Conservation (phyloP, 2,113 vertebrate species). For the Nansenia antarctica region DNA sequence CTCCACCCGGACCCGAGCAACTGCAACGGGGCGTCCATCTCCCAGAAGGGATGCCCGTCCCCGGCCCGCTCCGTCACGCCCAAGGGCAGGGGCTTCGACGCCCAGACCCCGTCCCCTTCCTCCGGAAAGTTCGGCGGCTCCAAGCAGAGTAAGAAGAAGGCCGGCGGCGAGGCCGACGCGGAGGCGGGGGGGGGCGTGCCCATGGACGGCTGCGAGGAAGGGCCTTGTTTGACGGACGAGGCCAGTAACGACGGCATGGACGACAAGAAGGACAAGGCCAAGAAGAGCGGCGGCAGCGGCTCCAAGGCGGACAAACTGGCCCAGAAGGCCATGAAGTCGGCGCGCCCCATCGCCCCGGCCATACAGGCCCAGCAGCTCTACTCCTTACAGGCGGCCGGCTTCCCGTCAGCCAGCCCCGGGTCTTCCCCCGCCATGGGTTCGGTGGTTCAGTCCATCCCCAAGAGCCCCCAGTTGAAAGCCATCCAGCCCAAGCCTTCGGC, state of each 20-base stretch:
- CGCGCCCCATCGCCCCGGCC: conserved; percentile 81
- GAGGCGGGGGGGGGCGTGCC: conserved; percentile 80
- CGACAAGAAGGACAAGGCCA: conserved; percentile 80
- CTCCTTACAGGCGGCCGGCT: conserved; percentile 79
- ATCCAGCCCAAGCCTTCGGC: conserved; percentile 87
- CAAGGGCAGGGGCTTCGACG: conserved; percentile 87
- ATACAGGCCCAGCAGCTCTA: conserved; percentile 82
- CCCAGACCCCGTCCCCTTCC: conserved; percentile 86
- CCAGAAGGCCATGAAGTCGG: conserved; percentile 85
- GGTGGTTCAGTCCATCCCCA: conserved; percentile 88
- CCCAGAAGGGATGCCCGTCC: conserved; percentile 88
- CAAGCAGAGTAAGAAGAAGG: conserved; percentile 89
- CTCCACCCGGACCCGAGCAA: conserved; percentile 79
- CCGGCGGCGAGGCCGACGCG: conserved; percentile 80
- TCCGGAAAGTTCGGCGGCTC: conserved; percentile 79
- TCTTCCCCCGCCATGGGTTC: conserved; percentile 81
- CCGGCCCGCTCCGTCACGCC: conserved; percentile 89
- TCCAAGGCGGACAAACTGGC: conserved; percentile 83
- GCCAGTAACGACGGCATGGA: conserved; percentile 90
- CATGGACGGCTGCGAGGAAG: conserved; percentile 87
- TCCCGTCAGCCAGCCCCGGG: conserved; percentile 75
- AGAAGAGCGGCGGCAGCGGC: conserved; percentile 77
- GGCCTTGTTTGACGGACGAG: conserved; percentile 83
- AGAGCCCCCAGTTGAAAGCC: conserved; percentile 90
- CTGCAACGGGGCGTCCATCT: conserved; percentile 82